Base-by-base conservation (phyloP, 2,797 vertebrate genomes). In the Clarias pachynema region DNA sequence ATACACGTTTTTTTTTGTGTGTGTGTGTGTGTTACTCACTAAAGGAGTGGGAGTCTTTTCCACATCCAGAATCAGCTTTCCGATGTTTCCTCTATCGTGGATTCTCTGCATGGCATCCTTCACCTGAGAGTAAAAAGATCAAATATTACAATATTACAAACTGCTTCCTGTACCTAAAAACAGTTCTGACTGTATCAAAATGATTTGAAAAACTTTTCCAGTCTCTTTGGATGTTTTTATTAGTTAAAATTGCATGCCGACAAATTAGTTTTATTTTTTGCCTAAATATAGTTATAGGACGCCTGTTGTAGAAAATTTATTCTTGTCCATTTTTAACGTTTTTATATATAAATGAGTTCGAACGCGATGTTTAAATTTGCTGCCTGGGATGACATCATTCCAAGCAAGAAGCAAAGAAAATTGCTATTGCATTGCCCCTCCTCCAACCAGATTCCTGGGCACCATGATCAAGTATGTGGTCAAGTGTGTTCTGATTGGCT, bases 81-180 rank as follows among this genome's bases (percentile, higher is more conserved):
- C 98, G 85, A 99, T 96, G 92, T 99, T 99, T 72, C 98, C 98
- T 94, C 98, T 95, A 94, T 99, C 98, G 5, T 99, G 98, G 91
- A 99, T 99, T 93, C 98, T 96, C 94, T 99, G 98, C 98, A 99
- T 99, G 86, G 98, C 98, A 86, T 99, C 98, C 93, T 99, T 99
- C 72, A 99, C 98, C 98, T 99, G 93, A 53, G 3, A 90, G n/a
- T 34, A 56, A 40, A 59, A 24, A 84, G 57, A 57, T 92, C 74
- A 89, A 12, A 90, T 86, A 40, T 3, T 4, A 22, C 6, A 56
- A 12, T 72, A 7, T 72, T 72, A 15, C 24, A 14, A 72, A 72
- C 22, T 49, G 4, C 24, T 72, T 49, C 22, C 40, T 49, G 37
- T n/a, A 24, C 68, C 20, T 70, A 40, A 70, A n/a, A 72, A 70